phyloP scores from a whole-genome alignment of 2,113 vertebrate species.

The Pterocles gutturalis region DNA sequence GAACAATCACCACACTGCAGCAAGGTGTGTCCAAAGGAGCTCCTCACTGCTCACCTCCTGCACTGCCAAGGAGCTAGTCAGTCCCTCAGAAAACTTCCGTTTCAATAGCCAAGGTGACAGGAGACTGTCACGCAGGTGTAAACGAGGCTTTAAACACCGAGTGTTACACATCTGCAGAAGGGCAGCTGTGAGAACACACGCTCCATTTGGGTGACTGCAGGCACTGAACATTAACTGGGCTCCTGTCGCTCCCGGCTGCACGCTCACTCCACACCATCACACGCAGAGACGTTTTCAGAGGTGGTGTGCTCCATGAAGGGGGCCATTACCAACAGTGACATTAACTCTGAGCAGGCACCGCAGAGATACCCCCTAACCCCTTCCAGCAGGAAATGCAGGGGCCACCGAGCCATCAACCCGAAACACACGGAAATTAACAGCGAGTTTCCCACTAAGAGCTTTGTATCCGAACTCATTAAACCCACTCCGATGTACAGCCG shows the following conservation, averaged over 20 bases:
- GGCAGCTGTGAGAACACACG: fast-evolving
- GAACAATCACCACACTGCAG: neutral
- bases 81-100: neutral
- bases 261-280: fast-evolving
- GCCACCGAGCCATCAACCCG: fast-evolving
- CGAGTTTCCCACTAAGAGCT: too few relatives aligned
- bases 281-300: fast-evolving
- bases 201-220: neutral
- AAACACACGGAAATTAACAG: neutral
- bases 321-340: neutral
- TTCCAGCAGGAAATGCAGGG: fast-evolving
- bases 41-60: neutral
- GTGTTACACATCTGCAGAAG: neutral
- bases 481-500: neutral
- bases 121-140: fast-evolving
- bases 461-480: neutral
- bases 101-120: neutral
- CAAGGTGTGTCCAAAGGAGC: fast-evolving
- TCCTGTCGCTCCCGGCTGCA: neutral
- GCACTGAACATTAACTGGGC: fast-evolving
- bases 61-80: neutral
- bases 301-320: fast-evolving
- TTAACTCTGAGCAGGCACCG: neutral
- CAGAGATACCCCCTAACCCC: fast-evolving
- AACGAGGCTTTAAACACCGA: neutral